These are phyloP conservation scores for Buphagus erythrorhynchus DNA, from an alignment of 2,797 vertebrate genomes.

Conservation along the genomic window DNA sequence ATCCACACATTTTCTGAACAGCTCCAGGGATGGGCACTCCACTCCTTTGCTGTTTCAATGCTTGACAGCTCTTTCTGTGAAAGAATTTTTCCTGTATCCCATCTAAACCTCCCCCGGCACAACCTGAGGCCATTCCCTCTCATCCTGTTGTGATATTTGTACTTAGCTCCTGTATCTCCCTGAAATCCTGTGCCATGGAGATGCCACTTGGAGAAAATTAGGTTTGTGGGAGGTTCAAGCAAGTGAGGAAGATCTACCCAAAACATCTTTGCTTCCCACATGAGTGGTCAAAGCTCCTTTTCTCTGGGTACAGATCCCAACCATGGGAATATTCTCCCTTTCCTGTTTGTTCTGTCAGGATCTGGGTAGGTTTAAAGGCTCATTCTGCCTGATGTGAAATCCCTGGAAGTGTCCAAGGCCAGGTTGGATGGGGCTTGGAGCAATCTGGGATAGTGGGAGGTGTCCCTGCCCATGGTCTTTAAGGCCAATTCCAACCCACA, in stretches of 20 bases:
- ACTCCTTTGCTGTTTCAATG: not conserved
- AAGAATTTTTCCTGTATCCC: not conserved
- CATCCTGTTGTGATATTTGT: not conserved
- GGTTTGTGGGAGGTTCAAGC: not conserved
- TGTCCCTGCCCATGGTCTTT: not conserved
- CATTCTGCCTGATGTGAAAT: fast-evolving
- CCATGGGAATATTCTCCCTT: not conserved
- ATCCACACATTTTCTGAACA: not conserved
- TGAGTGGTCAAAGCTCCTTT: not conserved
- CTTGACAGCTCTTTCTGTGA: not conserved
- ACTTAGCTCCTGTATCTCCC: not conserved
- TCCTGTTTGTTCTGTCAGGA: not conserved
- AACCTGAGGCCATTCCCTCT: not conserved
- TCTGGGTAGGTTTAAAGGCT: not conserved
- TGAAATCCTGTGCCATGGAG: not conserved
- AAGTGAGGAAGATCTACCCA: not conserved
- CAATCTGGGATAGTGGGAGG: not conserved
- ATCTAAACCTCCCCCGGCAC: not conserved
- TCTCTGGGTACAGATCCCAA: not conserved
- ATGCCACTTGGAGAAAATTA: not conserved
- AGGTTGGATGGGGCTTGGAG: not conserved
- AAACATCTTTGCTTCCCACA: not conserved
- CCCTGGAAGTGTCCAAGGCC: not conserved
- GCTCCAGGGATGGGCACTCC: not conserved
- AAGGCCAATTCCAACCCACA: not conserved